These are phyloP conservation scores for Melikaiella ostensackeni DNA, from an alignment of 2,888 invertebrate genomes.

Conservation along the genomic window DNA sequence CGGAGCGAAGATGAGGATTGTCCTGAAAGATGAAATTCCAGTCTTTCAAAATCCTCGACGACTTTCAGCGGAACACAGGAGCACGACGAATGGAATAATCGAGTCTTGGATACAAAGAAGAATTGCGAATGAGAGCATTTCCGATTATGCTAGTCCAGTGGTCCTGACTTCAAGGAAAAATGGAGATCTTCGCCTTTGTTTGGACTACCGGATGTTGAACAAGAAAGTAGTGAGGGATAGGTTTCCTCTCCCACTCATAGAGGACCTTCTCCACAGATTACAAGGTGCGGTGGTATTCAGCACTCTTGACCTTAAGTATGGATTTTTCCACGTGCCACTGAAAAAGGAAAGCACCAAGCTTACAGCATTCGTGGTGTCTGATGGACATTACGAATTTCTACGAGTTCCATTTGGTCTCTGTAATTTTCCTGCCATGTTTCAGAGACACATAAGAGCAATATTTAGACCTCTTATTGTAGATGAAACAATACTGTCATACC, in stretches of 20 bases:
- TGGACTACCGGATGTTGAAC: constrained; percentile 59
- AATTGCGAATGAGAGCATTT: constrained; percentile 52
- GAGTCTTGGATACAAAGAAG: constrained; percentile 53
- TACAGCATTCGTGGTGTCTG: constrained; percentile 44
- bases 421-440: no score
- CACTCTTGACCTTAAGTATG: no score
- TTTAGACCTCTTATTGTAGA: no score
- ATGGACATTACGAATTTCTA: no score
- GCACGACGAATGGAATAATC: constrained; percentile 45
- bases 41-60: constrained; percentile 51
- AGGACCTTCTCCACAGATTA: no score
- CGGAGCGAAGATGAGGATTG: constrained; percentile 52
- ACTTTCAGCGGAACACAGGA: not conserved
- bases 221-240: constrained; percentile 53
- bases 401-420: no score
- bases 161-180: constrained; percentile 57
- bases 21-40: constrained; percentile 55
- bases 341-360: constrained; percentile 53
- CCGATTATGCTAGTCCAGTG: constrained; percentile 58
- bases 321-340: constrained; percentile 59
- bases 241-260: constrained; percentile 59
- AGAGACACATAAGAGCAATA: no score
- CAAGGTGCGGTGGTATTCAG: constrained; percentile 50
- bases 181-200: constrained; percentile 53
- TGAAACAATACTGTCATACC: no score